Conservation (phyloP, 2,888 invertebrate genomes). For the Strigamia maritima region DNA sequence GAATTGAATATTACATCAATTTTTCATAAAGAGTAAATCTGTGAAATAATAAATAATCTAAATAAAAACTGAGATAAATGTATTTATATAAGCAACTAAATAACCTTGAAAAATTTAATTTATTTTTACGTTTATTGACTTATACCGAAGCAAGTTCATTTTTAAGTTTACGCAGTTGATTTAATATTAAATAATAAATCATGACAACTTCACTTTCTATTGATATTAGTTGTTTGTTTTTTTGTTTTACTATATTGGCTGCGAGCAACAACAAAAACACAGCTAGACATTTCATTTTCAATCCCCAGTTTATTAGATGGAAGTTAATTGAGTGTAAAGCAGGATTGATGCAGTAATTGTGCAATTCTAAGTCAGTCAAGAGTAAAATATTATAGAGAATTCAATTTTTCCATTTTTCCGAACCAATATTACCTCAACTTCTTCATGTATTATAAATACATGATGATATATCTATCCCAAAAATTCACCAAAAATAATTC, state of each 20-base stretch:
- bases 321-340: constrained; percentile 30
- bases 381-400: neutral
- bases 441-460: neutral
- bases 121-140: too few species aligned
- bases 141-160: too few species aligned
- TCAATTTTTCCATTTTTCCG: neutral
- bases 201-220: too few species aligned
- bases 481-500: neutral
- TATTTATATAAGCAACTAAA: neutral
- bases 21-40: neutral
- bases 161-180: too few species aligned
- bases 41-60: neutral
- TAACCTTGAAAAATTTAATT: neutral
- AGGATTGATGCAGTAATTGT: constrained; percentile 23
- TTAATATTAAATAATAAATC: too few species aligned
- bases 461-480: neutral
- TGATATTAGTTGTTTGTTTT: neutral
- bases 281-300: constrained; percentile 27
- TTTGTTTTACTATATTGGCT: neutral
- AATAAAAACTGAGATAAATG: neutral
- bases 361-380: constrained; percentile 23
- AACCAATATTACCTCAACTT: neutral
- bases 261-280: constrained; percentile 8
- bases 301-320: constrained; percentile 30
- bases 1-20: constrained; percentile 15